A percentile compares a stretch with the other conserved stretches of the same genome.
phyloP scores from a whole-genome alignment of 2,888 invertebrate genomes.

The Platerodrilus igneus region DNA sequence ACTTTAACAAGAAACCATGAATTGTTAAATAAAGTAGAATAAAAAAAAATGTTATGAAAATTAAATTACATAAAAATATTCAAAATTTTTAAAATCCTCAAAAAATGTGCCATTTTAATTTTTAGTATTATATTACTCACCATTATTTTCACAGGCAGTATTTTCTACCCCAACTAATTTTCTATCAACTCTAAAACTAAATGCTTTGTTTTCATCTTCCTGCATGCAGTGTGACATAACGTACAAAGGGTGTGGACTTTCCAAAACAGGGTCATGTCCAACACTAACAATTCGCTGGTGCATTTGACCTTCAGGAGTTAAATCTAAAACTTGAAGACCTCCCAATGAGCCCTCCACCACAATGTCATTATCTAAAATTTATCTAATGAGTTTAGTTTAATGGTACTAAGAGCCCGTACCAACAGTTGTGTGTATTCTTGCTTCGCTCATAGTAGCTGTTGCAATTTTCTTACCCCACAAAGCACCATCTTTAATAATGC shows the following conservation, averaged over 20 bases:
- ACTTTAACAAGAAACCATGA: too few relatives aligned
- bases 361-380: constrained; percentile 43
- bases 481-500: constrained; percentile 66
- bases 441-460: constrained; percentile 88
- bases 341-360: constrained; percentile 83
- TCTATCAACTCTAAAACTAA: constrained; percentile 52
- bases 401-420: constrained; percentile 50
- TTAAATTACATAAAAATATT: too few relatives aligned
- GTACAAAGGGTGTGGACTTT: constrained; percentile 45
- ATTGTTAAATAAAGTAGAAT: too few relatives aligned
- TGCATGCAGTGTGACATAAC: constrained; percentile 41
- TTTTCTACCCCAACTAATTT: constrained; percentile 35
- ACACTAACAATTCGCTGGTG: constrained; percentile 84
- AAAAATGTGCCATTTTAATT: too few relatives aligned
- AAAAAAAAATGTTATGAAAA: too few relatives aligned
- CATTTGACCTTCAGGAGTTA: constrained; percentile 76
- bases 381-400: too few relatives aligned
- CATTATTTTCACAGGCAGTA: constrained; percentile 6
- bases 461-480: constrained; percentile 83
- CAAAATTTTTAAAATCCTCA: too few relatives aligned
- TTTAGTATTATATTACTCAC: background rate
- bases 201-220: constrained; percentile 46
- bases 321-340: constrained; percentile 84
- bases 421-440: constrained; percentile 80
- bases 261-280: constrained; percentile 68